Evolutionary conservation across 2,888 invertebrate genomes (phyloP).

Genomic region (Watsonalla binaria): DNA sequence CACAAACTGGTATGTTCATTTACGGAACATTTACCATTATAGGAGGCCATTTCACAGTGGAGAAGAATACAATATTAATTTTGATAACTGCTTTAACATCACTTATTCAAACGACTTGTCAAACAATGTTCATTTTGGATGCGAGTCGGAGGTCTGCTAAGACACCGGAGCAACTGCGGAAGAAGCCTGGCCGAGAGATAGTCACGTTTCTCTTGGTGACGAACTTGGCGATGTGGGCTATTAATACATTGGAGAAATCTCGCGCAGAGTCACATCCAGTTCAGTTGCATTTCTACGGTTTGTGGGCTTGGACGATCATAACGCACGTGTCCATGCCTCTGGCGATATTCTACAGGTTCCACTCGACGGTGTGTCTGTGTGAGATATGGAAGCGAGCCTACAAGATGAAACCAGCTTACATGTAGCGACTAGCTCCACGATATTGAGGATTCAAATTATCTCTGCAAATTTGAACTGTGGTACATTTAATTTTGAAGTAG

Average conservation of each 20-base stretch:
- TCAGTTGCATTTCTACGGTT: slow-evolving; percentile 93
- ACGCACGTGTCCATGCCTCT: slow-evolving; percentile 95
- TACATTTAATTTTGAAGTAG: slow-evolving; percentile 39
- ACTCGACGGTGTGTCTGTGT: slow-evolving; percentile 96
- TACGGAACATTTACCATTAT: slow-evolving; percentile 96
- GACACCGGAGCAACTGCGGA: slow-evolving; percentile 88
- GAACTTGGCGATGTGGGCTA: slow-evolving; percentile 96
- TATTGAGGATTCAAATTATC: slow-evolving; percentile 42
- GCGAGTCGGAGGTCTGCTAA: slow-evolving; percentile 91
- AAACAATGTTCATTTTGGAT: slow-evolving; percentile 94
- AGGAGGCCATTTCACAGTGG: slow-evolving; percentile 92
- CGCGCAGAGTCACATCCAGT: slow-evolving; percentile 94
- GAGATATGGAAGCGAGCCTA: slow-evolving; percentile 98
- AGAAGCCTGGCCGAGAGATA: slow-evolving; percentile 95
- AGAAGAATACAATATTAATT: slow-evolving; percentile 88
- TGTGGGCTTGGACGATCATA: slow-evolving; percentile 97
- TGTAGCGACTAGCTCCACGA: slow-evolving; percentile 80
- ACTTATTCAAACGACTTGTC: slow-evolving; percentile 91
- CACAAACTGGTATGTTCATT: slow-evolving; percentile 96
- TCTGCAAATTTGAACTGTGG: slow-evolving; percentile 37
- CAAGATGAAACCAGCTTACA: slow-evolving; percentile 92
- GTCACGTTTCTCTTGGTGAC: slow-evolving; percentile 94
- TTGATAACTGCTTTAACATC: slow-evolving; percentile 91
- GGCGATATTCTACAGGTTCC: slow-evolving; percentile 96
- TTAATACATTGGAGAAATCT: slow-evolving; percentile 94